Evolutionary conservation across 2,888 invertebrate genomes (phyloP), one percentile per base, ranked within the genome.

Genomic region (Brachyopa scutellaris): DNA sequence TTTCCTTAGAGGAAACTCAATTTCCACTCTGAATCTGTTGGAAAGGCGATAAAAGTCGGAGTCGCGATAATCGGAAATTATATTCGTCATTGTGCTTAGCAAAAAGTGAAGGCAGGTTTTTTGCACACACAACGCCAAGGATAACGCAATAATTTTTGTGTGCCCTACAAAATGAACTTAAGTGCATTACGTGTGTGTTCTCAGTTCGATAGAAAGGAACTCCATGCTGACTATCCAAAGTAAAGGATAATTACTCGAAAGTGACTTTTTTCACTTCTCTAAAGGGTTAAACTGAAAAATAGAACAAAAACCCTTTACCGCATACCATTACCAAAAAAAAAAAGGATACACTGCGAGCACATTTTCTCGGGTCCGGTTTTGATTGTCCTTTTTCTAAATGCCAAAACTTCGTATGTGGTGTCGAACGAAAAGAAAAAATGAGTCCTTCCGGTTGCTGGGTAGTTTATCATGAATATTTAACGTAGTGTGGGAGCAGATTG

Each of bases 391-490:
- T 53, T 67, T 55, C 61, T 82, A 77, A 77, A 76, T 82, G 82
- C 64, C 38, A 66, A 76, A 69, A 53, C 70, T 59, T 72, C 66
- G 64, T 76, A 45, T 61, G 23, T 59, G 40, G 61, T 61, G 62
- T 42, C 64, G 70, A 76, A 82, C 33, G 19, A 82, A 76, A 70
- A 42, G 40, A 82, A 70, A 72, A 82, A 76, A 76, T 82, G 70
- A 61, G 36, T 82, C 47, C 61, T 49, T 73, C 59, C 66, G 72
- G 72, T 78, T 64, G 42, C 59, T 23, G 70, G 64, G 42, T 53
- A 76, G 42, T 69, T 38, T 47, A 51, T 77, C 82, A 66, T 82
- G 70, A 82, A 82, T 82, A 82, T 77, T 82, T 72, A 77, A 77
- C 66, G 26, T 38, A 77, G 69, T 73, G 59, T 31, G 21, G 19